phyloP scores from a whole-genome alignment of 2,888 invertebrate genomes.

The Meiosimyza platycephala region DNA sequence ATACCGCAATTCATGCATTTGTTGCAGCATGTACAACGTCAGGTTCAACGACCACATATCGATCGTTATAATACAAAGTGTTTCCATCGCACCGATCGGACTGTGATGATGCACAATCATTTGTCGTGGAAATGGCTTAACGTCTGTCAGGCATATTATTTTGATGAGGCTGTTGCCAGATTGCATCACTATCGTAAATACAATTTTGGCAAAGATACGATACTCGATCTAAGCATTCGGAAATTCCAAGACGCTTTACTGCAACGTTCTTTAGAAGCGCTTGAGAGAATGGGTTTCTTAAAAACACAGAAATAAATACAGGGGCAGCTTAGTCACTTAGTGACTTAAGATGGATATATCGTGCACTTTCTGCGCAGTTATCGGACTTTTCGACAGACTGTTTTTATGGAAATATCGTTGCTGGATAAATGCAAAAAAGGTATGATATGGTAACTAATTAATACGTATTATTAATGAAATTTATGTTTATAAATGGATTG shows the following conservation, averaged over 20 bases:
- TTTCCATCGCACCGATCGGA: conserved; percentile 89
- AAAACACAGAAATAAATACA: conserved; percentile 19
- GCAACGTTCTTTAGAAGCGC: conserved; percentile 73
- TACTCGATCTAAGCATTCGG: conserved; percentile 88
- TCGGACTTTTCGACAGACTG: too few relatives aligned
- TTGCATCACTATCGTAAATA: conserved; percentile 85
- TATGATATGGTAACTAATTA: too few relatives aligned
- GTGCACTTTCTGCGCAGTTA: too few relatives aligned
- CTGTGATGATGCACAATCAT: conserved; percentile 89
- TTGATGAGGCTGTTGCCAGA: conserved; percentile 83
- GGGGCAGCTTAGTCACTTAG: too few relatives aligned
- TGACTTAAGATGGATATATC: too few relatives aligned
- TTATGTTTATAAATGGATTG: too few relatives aligned
- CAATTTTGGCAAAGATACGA: conserved; percentile 69
- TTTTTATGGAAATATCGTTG: too few relatives aligned
- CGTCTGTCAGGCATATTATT: conserved; percentile 81
- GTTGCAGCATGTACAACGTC: conserved; percentile 89
- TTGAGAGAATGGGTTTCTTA: conserved; percentile 76
- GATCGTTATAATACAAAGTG: conserved; percentile 91
- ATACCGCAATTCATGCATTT: conserved; percentile 89
- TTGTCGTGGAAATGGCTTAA: conserved; percentile 85
- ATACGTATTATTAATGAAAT: too few relatives aligned
- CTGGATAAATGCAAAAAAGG: too few relatives aligned
- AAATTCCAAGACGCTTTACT: conserved; percentile 82
- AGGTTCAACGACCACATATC: conserved; percentile 79